Conservation (phyloP, 2,888 invertebrate genomes). For the Zaprionus obscuricornis region DNA sequence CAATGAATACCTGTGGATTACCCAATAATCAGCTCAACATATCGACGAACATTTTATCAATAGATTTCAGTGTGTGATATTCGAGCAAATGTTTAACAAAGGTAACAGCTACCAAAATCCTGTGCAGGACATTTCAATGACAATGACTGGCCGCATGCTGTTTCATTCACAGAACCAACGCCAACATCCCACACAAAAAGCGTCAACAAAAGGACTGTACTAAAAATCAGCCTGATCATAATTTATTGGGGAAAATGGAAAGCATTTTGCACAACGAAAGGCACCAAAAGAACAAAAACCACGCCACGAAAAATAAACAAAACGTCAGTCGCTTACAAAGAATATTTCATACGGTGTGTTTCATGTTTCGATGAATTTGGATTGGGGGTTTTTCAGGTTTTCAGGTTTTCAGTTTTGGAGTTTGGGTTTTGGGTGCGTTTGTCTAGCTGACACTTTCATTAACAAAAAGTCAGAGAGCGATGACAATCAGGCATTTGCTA, state of each 20-base stretch:
- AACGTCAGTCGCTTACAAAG: slow-evolving; percentile 2
- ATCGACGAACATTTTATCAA: slow-evolving; percentile 14
- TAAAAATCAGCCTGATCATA: slow-evolving; percentile 77
- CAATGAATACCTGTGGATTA: slow-evolving; percentile 17
- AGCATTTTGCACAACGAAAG: slow-evolving; percentile 36
- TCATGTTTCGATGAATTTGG: not conserved
- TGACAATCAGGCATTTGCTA: slow-evolving; percentile 52
- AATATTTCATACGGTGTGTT: not conserved
- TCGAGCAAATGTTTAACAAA: slow-evolving; percentile 22
- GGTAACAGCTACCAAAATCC: slow-evolving; percentile 2
- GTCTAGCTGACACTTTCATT: slow-evolving; percentile 80
- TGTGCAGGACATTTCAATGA: slow-evolving; percentile 46
- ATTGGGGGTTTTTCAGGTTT: slow-evolving; percentile 3
- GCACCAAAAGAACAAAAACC: slow-evolving; percentile 11
- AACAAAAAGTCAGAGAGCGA: slow-evolving; percentile 76
- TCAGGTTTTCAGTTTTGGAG: slow-evolving; percentile 24
- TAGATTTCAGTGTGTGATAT: not conserved
- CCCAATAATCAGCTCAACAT: slow-evolving; percentile 7
- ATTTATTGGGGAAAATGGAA: slow-evolving; percentile 71
- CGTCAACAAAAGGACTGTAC: slow-evolving; percentile 33
- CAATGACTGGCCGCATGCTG: slow-evolving; percentile 25
- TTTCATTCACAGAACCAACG: slow-evolving; percentile 11
- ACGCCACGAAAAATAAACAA: slow-evolving; percentile 29
- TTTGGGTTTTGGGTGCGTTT: slow-evolving; percentile 60
- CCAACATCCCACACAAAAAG: slow-evolving; percentile 3